Evolutionary conservation across 2,113 vertebrate species (phyloP).

Genomic region (Tragelaphus strepsiceros): DNA sequence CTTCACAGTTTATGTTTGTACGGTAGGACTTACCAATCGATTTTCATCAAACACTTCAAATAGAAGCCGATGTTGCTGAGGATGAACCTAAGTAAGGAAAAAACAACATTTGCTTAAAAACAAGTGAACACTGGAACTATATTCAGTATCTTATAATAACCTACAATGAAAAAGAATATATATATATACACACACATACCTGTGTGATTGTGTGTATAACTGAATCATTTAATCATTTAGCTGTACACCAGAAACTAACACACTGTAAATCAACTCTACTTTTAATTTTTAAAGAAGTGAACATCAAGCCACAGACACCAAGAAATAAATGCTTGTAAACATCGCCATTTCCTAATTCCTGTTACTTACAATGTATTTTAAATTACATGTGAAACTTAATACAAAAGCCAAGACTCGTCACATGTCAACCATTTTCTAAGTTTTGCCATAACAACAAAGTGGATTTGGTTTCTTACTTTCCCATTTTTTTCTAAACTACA

Average conservation of each 20-base stretch:
- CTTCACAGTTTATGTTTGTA: neutral
- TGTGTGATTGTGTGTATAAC: neutral
- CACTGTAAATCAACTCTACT: neutral
- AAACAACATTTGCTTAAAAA: slow-evolving; percentile 20
- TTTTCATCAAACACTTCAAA: slow-evolving; percentile 99
- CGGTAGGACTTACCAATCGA: slow-evolving; percentile 89
- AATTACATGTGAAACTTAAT: neutral
- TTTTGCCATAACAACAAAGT: neutral
- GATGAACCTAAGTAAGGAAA: slow-evolving; percentile 87
- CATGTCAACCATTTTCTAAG: neutral
- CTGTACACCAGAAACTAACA: neutral
- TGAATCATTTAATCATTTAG: neutral
- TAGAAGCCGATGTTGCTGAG: slow-evolving; percentile 91
- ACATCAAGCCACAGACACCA: neutral
- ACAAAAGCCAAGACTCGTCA: neutral
- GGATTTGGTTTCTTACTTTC: neutral
- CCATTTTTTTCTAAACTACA: neutral
- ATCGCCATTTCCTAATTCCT: neutral
- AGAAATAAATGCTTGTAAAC: neutral
- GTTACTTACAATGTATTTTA: neutral
- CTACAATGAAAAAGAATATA: neutral
- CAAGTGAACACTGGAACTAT: neutral
- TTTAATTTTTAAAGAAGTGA: neutral
- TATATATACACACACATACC: neutral
- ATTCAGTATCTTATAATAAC: neutral